Conservation (phyloP, 2,888 invertebrate species). For the Aphodius granarius region DNA sequence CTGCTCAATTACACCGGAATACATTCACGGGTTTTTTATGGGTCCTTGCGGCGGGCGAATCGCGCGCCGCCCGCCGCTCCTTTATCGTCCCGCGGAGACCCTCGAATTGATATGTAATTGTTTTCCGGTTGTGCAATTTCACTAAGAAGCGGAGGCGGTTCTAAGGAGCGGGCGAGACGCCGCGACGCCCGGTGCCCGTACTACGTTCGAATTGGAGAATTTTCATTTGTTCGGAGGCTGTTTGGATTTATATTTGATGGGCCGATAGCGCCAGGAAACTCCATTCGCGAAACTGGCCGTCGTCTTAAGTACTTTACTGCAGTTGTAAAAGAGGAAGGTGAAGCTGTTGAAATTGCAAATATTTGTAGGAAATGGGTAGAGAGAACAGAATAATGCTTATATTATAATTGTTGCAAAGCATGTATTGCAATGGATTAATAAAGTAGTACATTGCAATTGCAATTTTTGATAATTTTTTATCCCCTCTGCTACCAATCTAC, state of each 20-base stretch:
- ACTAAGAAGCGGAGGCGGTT: slow-evolving; percentile 1
- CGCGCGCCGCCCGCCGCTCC: slow-evolving; percentile 54
- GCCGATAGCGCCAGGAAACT: neutral
- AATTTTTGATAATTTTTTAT: too few relatives aligned
- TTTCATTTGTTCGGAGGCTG: slow-evolving; percentile 26
- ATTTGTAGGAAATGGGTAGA: neutral
- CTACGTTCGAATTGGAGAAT: slow-evolving; percentile 18
- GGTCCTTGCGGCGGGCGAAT: slow-evolving; percentile 55
- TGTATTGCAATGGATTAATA: too few relatives aligned
- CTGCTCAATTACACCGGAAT: slow-evolving; percentile 56
- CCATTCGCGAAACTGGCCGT: neutral
- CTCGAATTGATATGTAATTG: slow-evolving; percentile 55
- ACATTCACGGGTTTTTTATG: slow-evolving; percentile 57
- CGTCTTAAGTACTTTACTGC: neutral
- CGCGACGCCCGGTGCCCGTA: neutral
- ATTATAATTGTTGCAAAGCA: too few relatives aligned
- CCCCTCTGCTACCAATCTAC: too few relatives aligned
- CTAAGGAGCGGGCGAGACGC: neutral
- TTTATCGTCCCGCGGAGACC: slow-evolving; percentile 53
- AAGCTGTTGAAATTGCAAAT: neutral
- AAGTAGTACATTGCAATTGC: too few relatives aligned
- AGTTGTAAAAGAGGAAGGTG: neutral
- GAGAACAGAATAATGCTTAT: too few relatives aligned
- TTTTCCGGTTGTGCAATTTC: slow-evolving; percentile 44
- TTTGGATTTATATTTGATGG: slow-evolving; percentile 24